Conservation (phyloP, 2,888 invertebrate genomes). For the Morpho helenor region DNA sequence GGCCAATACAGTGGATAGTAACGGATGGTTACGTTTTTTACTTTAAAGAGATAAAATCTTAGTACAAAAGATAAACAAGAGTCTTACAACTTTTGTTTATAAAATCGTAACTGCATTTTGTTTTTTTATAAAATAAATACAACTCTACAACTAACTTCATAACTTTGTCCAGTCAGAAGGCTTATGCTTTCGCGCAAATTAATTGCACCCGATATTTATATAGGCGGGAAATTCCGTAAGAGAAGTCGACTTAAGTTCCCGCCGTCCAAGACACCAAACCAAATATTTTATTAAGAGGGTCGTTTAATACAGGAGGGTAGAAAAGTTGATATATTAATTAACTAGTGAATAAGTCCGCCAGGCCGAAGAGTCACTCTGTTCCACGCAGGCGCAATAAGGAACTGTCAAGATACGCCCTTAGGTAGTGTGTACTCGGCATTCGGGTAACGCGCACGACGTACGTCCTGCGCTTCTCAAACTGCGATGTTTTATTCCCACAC, state of each 20-base stretch:
- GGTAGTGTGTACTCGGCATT: conserved; percentile 59
- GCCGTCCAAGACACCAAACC: conserved; percentile 22
- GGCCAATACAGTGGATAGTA: too few species aligned
- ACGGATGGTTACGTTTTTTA: too few species aligned
- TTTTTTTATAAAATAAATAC: too few species aligned
- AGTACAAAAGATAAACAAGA: too few species aligned
- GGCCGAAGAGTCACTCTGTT: conserved; percentile 69
- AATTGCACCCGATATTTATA: conserved; percentile 14
- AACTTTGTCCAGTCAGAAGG: background rate
- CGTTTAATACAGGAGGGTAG: conserved; percentile 64
- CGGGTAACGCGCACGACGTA: conserved; percentile 46
- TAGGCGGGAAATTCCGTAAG: conserved; percentile 9
- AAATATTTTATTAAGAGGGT: conserved; percentile 63
- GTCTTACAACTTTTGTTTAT: too few species aligned
- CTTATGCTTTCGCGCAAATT: conserved; percentile 7
- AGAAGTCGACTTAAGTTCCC: conserved; percentile 16
- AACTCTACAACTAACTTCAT: too few species aligned
- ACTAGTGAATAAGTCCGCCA: conserved; percentile 73
- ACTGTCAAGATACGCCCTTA: conserved; percentile 60
- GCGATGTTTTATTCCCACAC: conserved; percentile 47
- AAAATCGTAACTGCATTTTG: too few species aligned
- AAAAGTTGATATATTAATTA: conserved; percentile 79
- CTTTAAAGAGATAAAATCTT: too few species aligned
- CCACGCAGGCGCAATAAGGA: conserved; percentile 65
- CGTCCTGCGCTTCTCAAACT: conserved; percentile 24